Conservation (phyloP, 2,888 invertebrate genomes). For the Campaea margaritaria region DNA sequence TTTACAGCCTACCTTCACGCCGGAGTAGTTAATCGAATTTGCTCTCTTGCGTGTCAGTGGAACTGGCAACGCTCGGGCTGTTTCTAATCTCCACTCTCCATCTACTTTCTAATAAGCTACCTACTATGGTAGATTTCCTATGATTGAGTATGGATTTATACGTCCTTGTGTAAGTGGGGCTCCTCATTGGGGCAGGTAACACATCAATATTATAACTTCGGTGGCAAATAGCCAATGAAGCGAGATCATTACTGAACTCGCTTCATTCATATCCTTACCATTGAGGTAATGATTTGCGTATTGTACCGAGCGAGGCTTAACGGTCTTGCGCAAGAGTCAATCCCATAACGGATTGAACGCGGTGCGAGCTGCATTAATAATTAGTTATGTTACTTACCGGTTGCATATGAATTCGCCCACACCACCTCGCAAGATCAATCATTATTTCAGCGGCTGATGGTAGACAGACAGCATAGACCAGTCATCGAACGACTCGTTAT, state of each 20-base stretch:
- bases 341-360: constrained; percentile 25
- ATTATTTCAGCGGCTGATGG: too few species aligned
- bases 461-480: too few species aligned
- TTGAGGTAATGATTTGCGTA: constrained; percentile 18
- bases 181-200: too few species aligned
- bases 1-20: background rate
- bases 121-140: too few species aligned
- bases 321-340: constrained; percentile 18
- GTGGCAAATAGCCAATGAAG: constrained; percentile 11
- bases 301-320: background rate
- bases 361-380: constrained; percentile 19
- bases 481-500: background rate
- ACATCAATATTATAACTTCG: background rate
- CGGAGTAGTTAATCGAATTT: constrained; percentile 23
- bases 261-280: constrained; percentile 17
- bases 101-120: constrained; percentile 1
- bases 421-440: too few species aligned
- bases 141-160: too few species aligned
- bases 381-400: constrained; percentile 10
- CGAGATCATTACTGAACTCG: constrained; percentile 5
- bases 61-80: constrained; percentile 4
- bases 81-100: constrained; percentile 2
- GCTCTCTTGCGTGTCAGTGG: constrained; percentile 8
- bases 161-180: too few species aligned
- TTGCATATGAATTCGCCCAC: too few species aligned